These are phyloP conservation scores for Trachelus troglodyta DNA, from an alignment of 2,888 invertebrate genomes.

Conservation along the genomic window DNA sequence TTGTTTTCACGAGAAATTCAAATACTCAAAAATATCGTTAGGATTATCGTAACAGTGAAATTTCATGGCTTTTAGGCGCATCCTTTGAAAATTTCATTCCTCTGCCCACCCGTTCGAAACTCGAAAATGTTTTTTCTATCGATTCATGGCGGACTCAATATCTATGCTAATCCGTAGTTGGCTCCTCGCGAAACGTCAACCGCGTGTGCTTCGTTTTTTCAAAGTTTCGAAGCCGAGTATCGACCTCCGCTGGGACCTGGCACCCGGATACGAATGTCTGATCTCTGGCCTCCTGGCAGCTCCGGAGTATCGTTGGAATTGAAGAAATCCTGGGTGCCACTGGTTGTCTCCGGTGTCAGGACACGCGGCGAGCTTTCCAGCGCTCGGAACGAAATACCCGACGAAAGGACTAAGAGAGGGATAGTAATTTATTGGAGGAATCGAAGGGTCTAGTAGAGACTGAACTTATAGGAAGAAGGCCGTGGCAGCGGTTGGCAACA, in stretches of 20 bases:
- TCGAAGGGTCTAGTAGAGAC: not conserved
- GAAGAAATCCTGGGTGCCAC: not conserved
- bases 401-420: not conserved
- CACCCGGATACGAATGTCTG: not conserved
- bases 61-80: not conserved
- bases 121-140: slow-evolving; percentile 34
- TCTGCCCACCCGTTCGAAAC: not conserved
- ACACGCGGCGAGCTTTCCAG: not conserved
- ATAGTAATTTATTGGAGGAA: not conserved
- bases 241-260: not conserved
- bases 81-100: not conserved
- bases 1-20: not conserved
- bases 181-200: slow-evolving; percentile 31
- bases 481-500: not conserved
- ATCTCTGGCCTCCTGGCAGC: not conserved
- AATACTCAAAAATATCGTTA: not conserved
- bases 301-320: not conserved
- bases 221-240: slow-evolving; percentile 9
- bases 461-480: not conserved
- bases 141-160: slow-evolving; percentile 43
- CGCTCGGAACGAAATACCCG: not conserved
- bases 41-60: not conserved
- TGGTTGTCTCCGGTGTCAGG: not conserved
- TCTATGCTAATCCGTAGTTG: slow-evolving; percentile 48
- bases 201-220: slow-evolving; percentile 14